phyloP scores from a whole-genome alignment of 2,888 invertebrate species.

The Eupithecia exiguata region DNA sequence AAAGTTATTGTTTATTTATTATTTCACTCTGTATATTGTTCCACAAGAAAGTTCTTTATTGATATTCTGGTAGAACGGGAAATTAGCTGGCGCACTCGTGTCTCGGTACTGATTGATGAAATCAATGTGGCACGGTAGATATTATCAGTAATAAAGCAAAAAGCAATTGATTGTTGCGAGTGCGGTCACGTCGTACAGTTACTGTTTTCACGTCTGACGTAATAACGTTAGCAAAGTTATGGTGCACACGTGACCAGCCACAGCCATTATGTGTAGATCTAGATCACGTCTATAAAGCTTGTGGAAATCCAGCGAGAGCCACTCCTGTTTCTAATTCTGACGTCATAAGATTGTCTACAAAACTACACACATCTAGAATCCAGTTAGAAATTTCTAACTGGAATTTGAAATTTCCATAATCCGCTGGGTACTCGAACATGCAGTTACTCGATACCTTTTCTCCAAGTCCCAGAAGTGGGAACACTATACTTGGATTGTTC shows the following conservation, averaged over 20 bases:
- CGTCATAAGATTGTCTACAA: neutral
- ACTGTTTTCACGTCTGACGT: constrained; percentile 82
- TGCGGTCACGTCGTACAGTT: constrained; percentile 82
- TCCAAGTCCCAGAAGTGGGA: constrained; percentile 8
- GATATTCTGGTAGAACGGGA: neutral
- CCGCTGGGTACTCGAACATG: neutral
- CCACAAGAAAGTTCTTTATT: neutral
- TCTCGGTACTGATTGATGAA: constrained; percentile 35
- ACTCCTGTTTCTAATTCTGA: constrained; percentile 7
- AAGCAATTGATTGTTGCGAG: constrained; percentile 81
- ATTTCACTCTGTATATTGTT: too few species aligned
- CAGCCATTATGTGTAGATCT: constrained; percentile 44
- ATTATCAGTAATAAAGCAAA: constrained; percentile 72
- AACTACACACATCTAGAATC: neutral
- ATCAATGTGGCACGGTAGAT: constrained; percentile 57
- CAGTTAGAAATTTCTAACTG: neutral
- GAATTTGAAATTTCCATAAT: neutral
- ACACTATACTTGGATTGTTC: neutral
- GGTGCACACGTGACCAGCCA: constrained; percentile 76
- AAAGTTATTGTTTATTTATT: too few species aligned
- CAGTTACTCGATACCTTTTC: neutral
- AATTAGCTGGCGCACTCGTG: neutral
- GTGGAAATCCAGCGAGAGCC: constrained; percentile 11
- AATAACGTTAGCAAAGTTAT: constrained; percentile 82
- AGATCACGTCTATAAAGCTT: constrained; percentile 29